Conservation (phyloP, 1,140 invertebrate genomes). For the Pseudoatta argentina region DNA sequence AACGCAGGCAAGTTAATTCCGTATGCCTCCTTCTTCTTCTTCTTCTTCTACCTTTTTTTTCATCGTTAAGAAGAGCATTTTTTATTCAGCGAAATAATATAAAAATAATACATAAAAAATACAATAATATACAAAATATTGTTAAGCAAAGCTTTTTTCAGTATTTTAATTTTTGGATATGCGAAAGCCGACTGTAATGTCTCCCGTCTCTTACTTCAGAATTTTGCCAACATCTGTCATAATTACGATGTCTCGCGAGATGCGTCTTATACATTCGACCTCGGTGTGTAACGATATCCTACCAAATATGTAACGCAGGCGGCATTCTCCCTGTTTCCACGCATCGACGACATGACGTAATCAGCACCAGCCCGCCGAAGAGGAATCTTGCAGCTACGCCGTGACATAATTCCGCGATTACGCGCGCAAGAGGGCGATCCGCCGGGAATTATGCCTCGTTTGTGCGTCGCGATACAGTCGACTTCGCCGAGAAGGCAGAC, state of each 20-base stretch:
- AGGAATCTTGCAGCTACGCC: conserved; percentile 44
- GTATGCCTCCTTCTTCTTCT: background rate
- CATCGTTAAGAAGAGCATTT: background rate
- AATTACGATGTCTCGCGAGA: background rate
- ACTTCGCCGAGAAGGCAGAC: background rate
- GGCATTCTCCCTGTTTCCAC: conserved; percentile 49
- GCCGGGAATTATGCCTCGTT: conserved; percentile 55
- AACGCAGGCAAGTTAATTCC: conserved; percentile 31
- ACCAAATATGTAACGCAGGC: conserved; percentile 72
- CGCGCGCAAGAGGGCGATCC: conserved; percentile 51
- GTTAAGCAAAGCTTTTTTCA: background rate
- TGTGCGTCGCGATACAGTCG: conserved; percentile 9
- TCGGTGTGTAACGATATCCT: conserved; percentile 59
- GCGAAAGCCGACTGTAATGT: background rate
- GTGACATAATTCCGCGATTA: conserved; percentile 78
- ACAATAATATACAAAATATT: background rate
- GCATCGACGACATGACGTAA: conserved; percentile 69
- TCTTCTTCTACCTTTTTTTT: background rate
- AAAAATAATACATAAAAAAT: conserved; percentile 2
- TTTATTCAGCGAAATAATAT: background rate
- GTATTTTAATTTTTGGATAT: background rate
- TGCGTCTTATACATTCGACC: conserved; percentile 48
- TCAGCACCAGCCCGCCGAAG: conserved; percentile 28
- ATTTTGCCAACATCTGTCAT: background rate
- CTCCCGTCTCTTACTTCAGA: background rate